These are phyloP conservation scores for Orbicella faveolata DNA, from an alignment of 64 coral and sea anemone genomes.

Conservation along the genomic window DNA sequence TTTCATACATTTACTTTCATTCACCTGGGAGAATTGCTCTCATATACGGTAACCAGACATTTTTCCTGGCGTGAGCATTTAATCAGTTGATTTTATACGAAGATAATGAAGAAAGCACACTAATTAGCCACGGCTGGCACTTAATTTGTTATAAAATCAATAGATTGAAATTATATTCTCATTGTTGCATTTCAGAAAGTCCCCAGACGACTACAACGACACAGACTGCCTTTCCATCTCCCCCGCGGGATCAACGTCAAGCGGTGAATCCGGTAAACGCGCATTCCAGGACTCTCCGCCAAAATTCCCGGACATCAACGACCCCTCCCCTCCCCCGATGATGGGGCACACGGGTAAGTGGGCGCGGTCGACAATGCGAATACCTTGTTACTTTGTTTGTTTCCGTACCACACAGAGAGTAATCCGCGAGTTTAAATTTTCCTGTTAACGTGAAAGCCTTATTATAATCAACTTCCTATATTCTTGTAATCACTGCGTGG, in stretches of 20 bases:
- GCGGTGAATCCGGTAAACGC: conserved; percentile 52
- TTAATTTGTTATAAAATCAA: background rate
- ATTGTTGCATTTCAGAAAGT: conserved; percentile 15
- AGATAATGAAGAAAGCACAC: too few relatives aligned
- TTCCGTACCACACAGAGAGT: background rate
- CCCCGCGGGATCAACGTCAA: conserved; percentile 39
- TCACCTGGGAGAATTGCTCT: background rate
- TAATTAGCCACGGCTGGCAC: background rate
- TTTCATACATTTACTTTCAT: background rate
- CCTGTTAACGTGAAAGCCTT: background rate
- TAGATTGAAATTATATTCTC: background rate
- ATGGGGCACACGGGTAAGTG: conserved; percentile 36
- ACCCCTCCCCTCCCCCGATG: conserved; percentile 49
- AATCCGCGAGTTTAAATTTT: background rate
- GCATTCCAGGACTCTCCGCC: conserved; percentile 52
- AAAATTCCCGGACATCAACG: conserved; percentile 46
- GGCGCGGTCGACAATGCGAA: background rate
- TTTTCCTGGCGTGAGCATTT: background rate
- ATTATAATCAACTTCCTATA: background rate
- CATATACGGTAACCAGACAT: background rate
- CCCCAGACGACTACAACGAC: conserved; percentile 35
- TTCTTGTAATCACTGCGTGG: too few relatives aligned
- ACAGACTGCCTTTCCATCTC: conserved; percentile 43
- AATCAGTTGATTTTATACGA: too few relatives aligned
- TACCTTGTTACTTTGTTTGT: background rate